These are phyloP conservation scores for Oasisia sp. DNA, from an alignment of 2,888 invertebrate genomes.

Conservation along the genomic window DNA sequence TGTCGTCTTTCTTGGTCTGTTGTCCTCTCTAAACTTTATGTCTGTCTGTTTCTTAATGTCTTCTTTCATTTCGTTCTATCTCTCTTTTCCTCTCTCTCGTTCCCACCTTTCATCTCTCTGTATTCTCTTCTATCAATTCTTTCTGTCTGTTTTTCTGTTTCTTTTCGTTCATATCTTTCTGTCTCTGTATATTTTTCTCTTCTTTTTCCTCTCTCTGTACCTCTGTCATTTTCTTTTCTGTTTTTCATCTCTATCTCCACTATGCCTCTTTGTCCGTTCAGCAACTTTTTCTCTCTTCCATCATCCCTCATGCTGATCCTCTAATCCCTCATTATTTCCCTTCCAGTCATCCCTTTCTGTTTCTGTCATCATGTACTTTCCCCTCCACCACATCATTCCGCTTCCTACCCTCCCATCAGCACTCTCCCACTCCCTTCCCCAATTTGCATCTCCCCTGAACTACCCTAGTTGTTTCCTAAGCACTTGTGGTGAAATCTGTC, in stretches of 20 bases:
- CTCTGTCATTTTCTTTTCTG: not conserved
- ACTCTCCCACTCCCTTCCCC: not conserved
- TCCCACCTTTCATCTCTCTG: not conserved
- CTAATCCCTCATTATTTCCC: not conserved
- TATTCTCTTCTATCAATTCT: not conserved
- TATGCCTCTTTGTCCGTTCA: not conserved
- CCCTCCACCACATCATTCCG: not conserved
- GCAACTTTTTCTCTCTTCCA: not conserved
- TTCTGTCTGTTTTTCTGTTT: not conserved
- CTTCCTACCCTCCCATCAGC: not conserved
- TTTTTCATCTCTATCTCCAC: not conserved
- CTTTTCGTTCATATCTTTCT: not conserved
- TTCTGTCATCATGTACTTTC: not conserved
- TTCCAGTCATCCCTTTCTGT: not conserved
- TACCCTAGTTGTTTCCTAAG: not conserved
- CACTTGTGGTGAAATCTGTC: slow-evolving; percentile 22
- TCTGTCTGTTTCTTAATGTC: not conserved
- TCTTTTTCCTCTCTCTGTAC: not conserved
- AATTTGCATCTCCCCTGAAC: not conserved
- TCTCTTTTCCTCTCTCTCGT: not conserved
- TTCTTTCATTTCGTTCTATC: not conserved
- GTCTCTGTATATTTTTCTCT: not conserved
- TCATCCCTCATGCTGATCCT: not conserved
- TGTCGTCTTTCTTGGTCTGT: not conserved
- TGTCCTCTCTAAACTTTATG: not conserved